Evolutionary conservation across 1,140 invertebrate species (phyloP).

Genomic region (Rhagoletis pomonella): DNA sequence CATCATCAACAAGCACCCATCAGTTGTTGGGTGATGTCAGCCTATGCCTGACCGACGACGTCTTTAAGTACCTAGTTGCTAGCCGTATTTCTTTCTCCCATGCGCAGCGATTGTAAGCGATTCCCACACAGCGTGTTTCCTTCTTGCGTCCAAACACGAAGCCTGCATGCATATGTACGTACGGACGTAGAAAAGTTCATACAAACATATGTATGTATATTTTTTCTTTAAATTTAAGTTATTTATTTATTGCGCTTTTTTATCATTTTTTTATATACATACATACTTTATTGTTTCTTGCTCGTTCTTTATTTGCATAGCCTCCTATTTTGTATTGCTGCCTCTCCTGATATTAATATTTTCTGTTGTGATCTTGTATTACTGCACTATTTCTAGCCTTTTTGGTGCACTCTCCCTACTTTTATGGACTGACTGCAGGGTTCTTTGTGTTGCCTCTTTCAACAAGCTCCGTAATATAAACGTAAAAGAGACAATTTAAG

Average conservation of each 20-base stretch:
- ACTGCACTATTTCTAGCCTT: not conserved
- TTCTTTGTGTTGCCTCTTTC: conserved; percentile 58
- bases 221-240: not conserved
- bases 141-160: not conserved
- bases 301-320: not conserved
- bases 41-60: not conserved
- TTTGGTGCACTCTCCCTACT: not conserved
- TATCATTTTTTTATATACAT: not conserved
- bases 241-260: conserved; percentile 13
- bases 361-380: not conserved
- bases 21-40: not conserved
- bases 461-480: conserved; percentile 61
- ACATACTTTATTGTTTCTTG: not conserved
- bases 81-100: not conserved
- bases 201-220: too few species aligned
- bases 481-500: conserved; percentile 73
- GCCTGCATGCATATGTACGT: too few species aligned
- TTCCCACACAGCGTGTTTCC: conserved; percentile 15
- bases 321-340: not conserved
- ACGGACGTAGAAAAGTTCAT: too few species aligned
- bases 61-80: not conserved
- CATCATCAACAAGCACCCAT: conserved; percentile 3
- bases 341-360: not conserved
- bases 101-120: not conserved
- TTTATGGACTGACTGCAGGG: not conserved